Evolutionary conservation across 2,888 invertebrate genomes (phyloP).

Genomic region (Drosophila austrosaltans): DNA sequence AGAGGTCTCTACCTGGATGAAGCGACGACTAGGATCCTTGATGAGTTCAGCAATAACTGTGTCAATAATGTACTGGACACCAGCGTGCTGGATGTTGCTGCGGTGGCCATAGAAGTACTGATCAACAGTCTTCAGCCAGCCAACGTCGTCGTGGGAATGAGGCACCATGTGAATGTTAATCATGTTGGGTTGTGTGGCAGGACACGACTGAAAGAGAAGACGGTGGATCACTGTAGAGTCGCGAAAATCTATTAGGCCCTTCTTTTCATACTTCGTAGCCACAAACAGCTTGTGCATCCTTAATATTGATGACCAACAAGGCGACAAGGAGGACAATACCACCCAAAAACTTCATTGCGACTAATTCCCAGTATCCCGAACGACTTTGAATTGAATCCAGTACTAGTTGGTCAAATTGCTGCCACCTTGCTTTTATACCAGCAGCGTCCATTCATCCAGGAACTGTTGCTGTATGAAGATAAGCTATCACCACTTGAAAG

Average conservation of each 20-base stretch:
- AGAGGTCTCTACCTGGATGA: slow-evolving; percentile 95
- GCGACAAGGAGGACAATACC: slow-evolving; percentile 32
- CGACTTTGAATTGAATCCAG: slow-evolving; percentile 3
- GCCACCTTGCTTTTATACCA: slow-evolving; percentile 7
- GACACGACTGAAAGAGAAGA: slow-evolving; percentile 86
- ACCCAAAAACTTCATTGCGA: slow-evolving; percentile 15
- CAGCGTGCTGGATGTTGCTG: slow-evolving; percentile 89
- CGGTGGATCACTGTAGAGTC: background rate
- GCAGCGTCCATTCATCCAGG: background rate
- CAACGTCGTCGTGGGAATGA: slow-evolving; percentile 97
- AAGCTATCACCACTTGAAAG: slow-evolving; percentile 14
- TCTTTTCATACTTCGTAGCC: slow-evolving; percentile 59
- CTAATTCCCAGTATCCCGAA: background rate
- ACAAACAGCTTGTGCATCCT: slow-evolving; percentile 47
- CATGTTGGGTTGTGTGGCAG: slow-evolving; percentile 85
- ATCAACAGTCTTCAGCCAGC: slow-evolving; percentile 97
- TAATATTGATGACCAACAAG: slow-evolving; percentile 33
- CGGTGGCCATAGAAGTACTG: slow-evolving; percentile 95
- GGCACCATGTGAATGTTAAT: slow-evolving; percentile 94
- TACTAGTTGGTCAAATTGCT: background rate
- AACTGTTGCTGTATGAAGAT: background rate
- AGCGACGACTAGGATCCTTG: slow-evolving; percentile 89
- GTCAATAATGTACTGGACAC: slow-evolving; percentile 95
- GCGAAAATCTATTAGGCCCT: background rate
- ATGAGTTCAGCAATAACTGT: slow-evolving; percentile 91